Evolutionary conservation across 2,888 invertebrate species (phyloP), one percentile per base, ranked within the genome.

Genomic region (Ligdia adustata): DNA sequence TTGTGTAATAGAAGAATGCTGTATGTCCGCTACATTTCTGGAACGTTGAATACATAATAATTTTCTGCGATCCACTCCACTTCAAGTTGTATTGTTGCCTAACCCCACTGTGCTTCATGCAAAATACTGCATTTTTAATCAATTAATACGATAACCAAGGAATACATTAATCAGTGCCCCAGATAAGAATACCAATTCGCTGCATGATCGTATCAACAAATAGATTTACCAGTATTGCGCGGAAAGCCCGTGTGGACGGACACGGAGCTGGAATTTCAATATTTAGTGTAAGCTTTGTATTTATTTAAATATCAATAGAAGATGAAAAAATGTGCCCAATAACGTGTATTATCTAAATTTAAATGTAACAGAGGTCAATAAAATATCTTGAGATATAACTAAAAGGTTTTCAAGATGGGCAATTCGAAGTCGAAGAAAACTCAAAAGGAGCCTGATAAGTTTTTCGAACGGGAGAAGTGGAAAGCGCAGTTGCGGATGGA

Each of bases 381-480:
- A 22, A 9, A 16, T 0, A 33, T 14, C 15, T 14, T 7, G 7
- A 22, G 12, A 28, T 31, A 24, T 26, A 12, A 34, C 24, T 15
- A 15, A 12, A 26, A n/a, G 29, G 26, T 13, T 7, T 39, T 41
- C 38, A 32, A 24, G 55, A 91, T 91, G 91, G 91, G 91, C 5
- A 90, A 86, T 64, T 69, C 78, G 6, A 81, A 85, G 57, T 85
- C 82, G 2, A 88, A 82, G 62, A 85, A 79, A 64, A 64, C 59
- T 44, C 74, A 79, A 42, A 84, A 80, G 57, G 86, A 86, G 56
- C 82, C 88, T 1, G 83, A 80, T 47, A 80, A 78, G 44, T 82
- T 90, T 62, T 90, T 91, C 47, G 87, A 82, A 12, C 66, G 82
- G 3, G 83, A 85, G 48, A 75, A 72, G 60, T 76, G 76, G 80